These are phyloP conservation scores for Drosophila nannoptera DNA, from an alignment of 1,140 invertebrate genomes.

Conservation along the genomic window DNA sequence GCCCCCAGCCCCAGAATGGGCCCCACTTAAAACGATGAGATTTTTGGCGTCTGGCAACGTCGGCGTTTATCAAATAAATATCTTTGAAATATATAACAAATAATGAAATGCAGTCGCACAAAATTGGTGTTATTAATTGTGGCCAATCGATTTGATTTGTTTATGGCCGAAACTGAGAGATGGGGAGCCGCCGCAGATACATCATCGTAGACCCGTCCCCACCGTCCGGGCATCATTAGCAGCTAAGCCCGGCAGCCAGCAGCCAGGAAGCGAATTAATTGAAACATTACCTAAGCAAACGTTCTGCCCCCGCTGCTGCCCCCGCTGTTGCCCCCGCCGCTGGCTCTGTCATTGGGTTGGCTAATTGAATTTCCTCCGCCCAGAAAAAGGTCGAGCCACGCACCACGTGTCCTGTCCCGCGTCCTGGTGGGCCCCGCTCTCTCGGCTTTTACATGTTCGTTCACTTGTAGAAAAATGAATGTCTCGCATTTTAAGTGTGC, in stretches of 20 bases:
- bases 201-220: no score
- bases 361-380: slow-evolving; percentile 73
- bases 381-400: slow-evolving; percentile 32
- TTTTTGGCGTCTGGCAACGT: slow-evolving; percentile 68
- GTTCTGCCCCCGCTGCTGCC: slow-evolving; percentile 38
- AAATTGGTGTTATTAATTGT: slow-evolving; percentile 73
- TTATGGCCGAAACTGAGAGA: slow-evolving; percentile 28
- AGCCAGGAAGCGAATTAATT: slow-evolving; percentile 66
- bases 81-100: slow-evolving; percentile 75
- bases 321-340: slow-evolving; percentile 12
- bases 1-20: slow-evolving; percentile 51
- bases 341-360: slow-evolving; percentile 39
- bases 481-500: slow-evolving; percentile 74
- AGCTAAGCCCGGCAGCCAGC: slow-evolving; percentile 18
- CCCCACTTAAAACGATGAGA: slow-evolving; percentile 76
- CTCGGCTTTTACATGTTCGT: slow-evolving; percentile 17
- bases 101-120: slow-evolving; percentile 68
- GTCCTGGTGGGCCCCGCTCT: neutral
- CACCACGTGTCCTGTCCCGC: slow-evolving; percentile 53
- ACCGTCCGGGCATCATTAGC: slow-evolving; percentile 52
- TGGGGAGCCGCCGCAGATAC: no score
- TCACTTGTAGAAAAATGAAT: slow-evolving; percentile 65
- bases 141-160: slow-evolving; percentile 69
- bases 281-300: slow-evolving; percentile 78
- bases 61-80: slow-evolving; percentile 76